Evolutionary conservation across 2,888 invertebrate genomes (phyloP).

Genomic region (Ornithoptera alexandrae): DNA sequence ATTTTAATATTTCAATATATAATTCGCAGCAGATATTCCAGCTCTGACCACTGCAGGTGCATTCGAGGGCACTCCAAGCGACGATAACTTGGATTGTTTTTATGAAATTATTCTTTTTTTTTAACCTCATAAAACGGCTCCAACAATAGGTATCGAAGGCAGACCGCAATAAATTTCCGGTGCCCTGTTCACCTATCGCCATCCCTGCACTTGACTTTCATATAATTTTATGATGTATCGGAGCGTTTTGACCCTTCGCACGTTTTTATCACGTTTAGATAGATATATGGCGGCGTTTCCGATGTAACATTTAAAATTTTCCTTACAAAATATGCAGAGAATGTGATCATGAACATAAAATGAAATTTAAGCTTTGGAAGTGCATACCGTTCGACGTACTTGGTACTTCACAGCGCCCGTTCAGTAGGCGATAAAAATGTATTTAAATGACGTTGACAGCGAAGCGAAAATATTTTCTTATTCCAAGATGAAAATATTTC

Average conservation of each 20-base stretch:
- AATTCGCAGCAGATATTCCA: conserved; percentile 31
- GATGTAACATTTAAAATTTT: conserved; percentile 49
- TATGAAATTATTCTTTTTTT: conserved; percentile 51
- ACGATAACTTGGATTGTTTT: conserved; percentile 57
- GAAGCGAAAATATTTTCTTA: conserved; percentile 27
- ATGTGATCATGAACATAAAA: conserved; percentile 51
- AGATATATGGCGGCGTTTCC: conserved; percentile 37
- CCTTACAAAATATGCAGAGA: conserved; percentile 58
- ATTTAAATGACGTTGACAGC: conserved; percentile 33
- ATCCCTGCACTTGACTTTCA: conserved; percentile 77
- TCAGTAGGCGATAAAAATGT: conserved; percentile 35
- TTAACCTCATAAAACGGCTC: conserved; percentile 66
- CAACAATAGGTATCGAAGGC: conserved; percentile 76
- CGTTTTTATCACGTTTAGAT: conserved; percentile 67
- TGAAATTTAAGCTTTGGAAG: conserved; percentile 44
- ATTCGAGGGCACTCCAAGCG: conserved; percentile 38
- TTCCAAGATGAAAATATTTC: conserved; percentile 1
- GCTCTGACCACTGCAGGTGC: conserved; percentile 38
- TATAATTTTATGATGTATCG: conserved; percentile 79
- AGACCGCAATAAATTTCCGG: conserved; percentile 73
- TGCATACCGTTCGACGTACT: conserved; percentile 43
- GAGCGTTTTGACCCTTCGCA: conserved; percentile 75
- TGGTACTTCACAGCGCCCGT: conserved; percentile 31
- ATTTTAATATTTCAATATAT: conserved; percentile 39
- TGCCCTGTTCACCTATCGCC: conserved; percentile 71